Conservation (phyloP, 2,888 invertebrate species). For the Lycophotia porphyrea region DNA sequence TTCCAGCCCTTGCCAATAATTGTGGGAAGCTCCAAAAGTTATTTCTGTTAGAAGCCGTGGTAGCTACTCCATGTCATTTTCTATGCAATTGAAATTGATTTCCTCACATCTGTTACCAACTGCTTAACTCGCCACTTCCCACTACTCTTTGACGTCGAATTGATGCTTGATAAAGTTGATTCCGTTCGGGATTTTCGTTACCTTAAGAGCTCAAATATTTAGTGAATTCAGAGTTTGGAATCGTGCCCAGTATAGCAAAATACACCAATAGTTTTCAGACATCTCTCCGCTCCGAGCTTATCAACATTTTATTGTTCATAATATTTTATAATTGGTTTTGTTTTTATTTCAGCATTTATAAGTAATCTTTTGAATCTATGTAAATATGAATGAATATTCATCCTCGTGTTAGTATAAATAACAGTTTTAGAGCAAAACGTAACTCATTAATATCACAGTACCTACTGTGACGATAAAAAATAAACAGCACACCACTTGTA, state of each 20-base stretch:
- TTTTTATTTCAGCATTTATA: slow-evolving; percentile 1
- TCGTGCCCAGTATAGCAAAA: slow-evolving; percentile 42
- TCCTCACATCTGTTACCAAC: slow-evolving; percentile 49
- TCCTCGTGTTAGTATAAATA: slow-evolving; percentile 1
- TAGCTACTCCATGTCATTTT: slow-evolving; percentile 49
- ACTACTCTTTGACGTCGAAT: slow-evolving; percentile 57
- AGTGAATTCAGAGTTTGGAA: slow-evolving; percentile 44
- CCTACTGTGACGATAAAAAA: too few relatives aligned
- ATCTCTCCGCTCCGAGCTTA: slow-evolving; percentile 40
- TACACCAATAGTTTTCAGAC: slow-evolving; percentile 59
- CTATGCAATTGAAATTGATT: slow-evolving; percentile 62
- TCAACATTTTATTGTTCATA: slow-evolving; percentile 39
- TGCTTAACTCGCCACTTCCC: slow-evolving; percentile 43
- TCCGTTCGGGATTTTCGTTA: slow-evolving; percentile 30
- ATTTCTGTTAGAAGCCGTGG: slow-evolving; percentile 63
- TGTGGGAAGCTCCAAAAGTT: slow-evolving; percentile 66
- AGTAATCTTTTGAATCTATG: slow-evolving; percentile 31
- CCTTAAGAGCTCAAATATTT: slow-evolving; percentile 57
- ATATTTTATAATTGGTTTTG: slow-evolving; percentile 15
- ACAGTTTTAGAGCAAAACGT: slow-evolving; percentile 25
- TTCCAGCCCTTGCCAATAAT: slow-evolving; percentile 70
- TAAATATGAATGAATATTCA: slow-evolving; percentile 46
- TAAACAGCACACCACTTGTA: too few relatives aligned
- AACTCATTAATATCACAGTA: slow-evolving; percentile 7
- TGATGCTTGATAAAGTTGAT: slow-evolving; percentile 53